Conservation (phyloP, 2,888 invertebrate genomes). For the Minunthozetes semirufus region DNA sequence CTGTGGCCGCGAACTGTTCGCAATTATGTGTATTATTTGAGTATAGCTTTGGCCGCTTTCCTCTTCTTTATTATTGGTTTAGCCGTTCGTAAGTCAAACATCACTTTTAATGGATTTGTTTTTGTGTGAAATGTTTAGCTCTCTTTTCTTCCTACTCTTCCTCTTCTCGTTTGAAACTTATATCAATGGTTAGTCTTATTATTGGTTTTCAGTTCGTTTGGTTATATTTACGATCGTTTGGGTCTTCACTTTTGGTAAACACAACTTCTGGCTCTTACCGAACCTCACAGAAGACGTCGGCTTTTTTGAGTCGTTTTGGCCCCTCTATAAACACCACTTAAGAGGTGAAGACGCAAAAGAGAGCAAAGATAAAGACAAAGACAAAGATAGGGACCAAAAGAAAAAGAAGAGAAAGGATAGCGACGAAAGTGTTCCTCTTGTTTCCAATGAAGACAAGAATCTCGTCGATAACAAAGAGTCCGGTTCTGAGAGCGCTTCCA, state of each 20-base stretch:
- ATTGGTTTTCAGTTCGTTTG: constrained; percentile 59
- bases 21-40: constrained; percentile 77
- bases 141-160: too few relatives aligned
- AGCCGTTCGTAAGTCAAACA: constrained; percentile 58
- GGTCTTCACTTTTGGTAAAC: constrained; percentile 74
- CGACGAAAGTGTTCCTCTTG: constrained; percentile 19
- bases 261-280: constrained; percentile 97
- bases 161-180: not conserved
- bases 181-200: not conserved
- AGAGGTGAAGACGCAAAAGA: constrained; percentile 52
- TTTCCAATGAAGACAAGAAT: constrained; percentile 42
- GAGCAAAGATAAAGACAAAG: constrained; percentile 53
- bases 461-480: constrained; percentile 40
- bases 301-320: constrained; percentile 97
- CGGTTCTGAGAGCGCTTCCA: constrained; percentile 37
- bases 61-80: constrained; percentile 85
- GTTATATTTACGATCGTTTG: constrained; percentile 88
- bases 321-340: constrained; percentile 85
- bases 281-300: constrained; percentile 98
- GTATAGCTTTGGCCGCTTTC: constrained; percentile 88
- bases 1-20: constrained; percentile 88
- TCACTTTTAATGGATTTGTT: not conserved
- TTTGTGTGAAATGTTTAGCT: constrained; percentile 5
- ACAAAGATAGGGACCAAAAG: constrained; percentile 65
- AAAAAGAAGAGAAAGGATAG: constrained; percentile 54